Percentiles rank a stretch among this genome's conserved stretches.
Evolutionary conservation across 1,140 invertebrate genomes (phyloP).

Genomic region (Hydropsyche tenuis): DNA sequence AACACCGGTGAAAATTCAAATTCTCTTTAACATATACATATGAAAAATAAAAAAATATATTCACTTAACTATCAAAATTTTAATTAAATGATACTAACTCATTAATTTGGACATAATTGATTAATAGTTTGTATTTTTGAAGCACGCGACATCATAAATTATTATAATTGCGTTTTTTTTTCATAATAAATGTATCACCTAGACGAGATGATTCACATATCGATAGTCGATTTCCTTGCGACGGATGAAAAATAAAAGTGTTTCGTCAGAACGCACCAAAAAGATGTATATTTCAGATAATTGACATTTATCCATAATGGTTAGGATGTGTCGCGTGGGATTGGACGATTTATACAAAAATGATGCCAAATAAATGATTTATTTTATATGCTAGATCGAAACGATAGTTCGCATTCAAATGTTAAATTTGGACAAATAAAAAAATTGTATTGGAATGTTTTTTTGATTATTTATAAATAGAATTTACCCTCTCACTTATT

Average conservation of each 20-base stretch:
- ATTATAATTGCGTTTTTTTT: neutral
- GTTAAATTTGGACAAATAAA: too few relatives aligned
- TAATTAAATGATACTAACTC: too few relatives aligned
- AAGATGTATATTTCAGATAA: conserved; percentile 10
- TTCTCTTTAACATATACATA: too few relatives aligned
- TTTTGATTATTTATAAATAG: too few relatives aligned
- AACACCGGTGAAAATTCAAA: too few relatives aligned
- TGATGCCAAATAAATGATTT: conserved; percentile 12
- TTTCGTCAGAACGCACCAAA: neutral
- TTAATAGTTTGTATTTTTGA: too few relatives aligned
- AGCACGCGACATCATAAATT: too few relatives aligned
- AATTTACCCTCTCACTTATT: too few relatives aligned
- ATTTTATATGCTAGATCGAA: conserved; percentile 1
- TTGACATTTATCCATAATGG: conserved; percentile 22
- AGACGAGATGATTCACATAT: conserved; percentile 7
- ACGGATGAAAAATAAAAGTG: neutral
- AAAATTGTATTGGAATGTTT: too few relatives aligned
- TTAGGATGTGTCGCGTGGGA: neutral
- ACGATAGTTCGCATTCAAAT: neutral
- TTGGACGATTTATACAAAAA: neutral
- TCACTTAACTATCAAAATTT: too few relatives aligned
- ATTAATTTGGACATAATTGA: too few relatives aligned
- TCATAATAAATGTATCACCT: neutral
- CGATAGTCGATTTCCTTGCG: neutral
- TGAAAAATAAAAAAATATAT: too few relatives aligned